These are phyloP conservation scores for Pholis gunnellus DNA, from an alignment of 2,113 vertebrate genomes.

Conservation along the genomic window DNA sequence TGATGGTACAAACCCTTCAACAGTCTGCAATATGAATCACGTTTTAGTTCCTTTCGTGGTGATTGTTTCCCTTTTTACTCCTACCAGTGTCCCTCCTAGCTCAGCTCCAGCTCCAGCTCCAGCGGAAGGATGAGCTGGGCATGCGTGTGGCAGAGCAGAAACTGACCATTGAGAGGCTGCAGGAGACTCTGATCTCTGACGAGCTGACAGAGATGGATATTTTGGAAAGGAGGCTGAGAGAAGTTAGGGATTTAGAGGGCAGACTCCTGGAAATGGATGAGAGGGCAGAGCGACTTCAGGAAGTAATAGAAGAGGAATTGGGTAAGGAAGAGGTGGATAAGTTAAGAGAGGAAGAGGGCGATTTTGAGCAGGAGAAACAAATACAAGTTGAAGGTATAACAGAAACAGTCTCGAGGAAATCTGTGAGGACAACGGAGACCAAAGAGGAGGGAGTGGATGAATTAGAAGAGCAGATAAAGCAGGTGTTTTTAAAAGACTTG, in stretches of 20 bases:
- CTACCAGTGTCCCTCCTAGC: slow-evolving; percentile 37
- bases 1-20: neutral
- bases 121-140: slow-evolving; percentile 39
- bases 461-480: slow-evolving; percentile 73
- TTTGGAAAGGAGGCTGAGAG: slow-evolving; percentile 65
- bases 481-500: slow-evolving; percentile 74
- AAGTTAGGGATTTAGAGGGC: slow-evolving; percentile 74
- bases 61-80: slow-evolving; percentile 4
- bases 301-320: slow-evolving; percentile 64
- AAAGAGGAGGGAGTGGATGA: slow-evolving; percentile 61
- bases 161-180: slow-evolving; percentile 41
- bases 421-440: slow-evolving; percentile 13
- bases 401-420: slow-evolving; percentile 38
- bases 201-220: slow-evolving; percentile 46
- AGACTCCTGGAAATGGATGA: slow-evolving; percentile 69
- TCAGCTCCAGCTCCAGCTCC: slow-evolving; percentile 34
- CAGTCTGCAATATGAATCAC: neutral
- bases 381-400: slow-evolving; percentile 7
- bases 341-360: slow-evolving; percentile 45
- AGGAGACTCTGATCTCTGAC: slow-evolving; percentile 52
- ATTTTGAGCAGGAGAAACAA: slow-evolving; percentile 8
- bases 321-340: slow-evolving; percentile 67
- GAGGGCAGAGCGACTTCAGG: slow-evolving; percentile 61
- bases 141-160: slow-evolving; percentile 26
- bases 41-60: neutral